Base-by-base conservation (phyloP, 2,888 invertebrate species). In the Chaetogeoica ovagalla region DNA sequence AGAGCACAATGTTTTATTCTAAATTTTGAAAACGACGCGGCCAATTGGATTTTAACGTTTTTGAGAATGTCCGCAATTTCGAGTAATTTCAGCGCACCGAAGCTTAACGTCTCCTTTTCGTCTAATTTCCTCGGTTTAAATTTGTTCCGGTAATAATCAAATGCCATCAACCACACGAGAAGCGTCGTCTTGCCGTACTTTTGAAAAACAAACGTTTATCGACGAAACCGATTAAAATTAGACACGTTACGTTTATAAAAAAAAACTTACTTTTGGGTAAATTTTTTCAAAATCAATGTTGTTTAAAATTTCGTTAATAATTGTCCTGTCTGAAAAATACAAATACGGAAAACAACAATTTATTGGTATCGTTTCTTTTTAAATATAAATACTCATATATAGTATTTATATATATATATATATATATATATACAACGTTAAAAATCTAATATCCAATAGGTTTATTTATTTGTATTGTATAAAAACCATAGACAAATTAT, bases 21-120 rank as follows among this genome's bases (percentile, higher is more conserved):
- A 83, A 94, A 89, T 82, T 93, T 88, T 0, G 94, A 91, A 63
- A 94, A 89, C 0, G 93, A 91, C 0, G 94, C 94, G 0, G 93
- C 93, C 57, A 94, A 87, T 83, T 90, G 90, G 0, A 92, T 90
- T 76, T 91, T 88, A 21, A 82, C 70, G 13, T 82, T 68, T 21
- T 72, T 70, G 55, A 83, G 82, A 23, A 81, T 75, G 11, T 79
- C 43, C 3, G 39, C 70, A 21, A 79, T 79, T 79, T 79, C 79
- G 23, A 79, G 55, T 43, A 79, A 39, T 19, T 79, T 65, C 9
- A 79, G 23, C 9, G 21, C n/a, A 1, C 57, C 19, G 52, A 63
- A 79, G 17, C 48, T 55, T 65, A 65, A 55, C 55, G 81, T 63
- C n/a, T 82, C 82, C 52, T 75, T 84, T 83, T 85, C 84, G 83